phyloP scores from a whole-genome alignment of 2,797 vertebrate species.

The Girardinus metallicus region DNA sequence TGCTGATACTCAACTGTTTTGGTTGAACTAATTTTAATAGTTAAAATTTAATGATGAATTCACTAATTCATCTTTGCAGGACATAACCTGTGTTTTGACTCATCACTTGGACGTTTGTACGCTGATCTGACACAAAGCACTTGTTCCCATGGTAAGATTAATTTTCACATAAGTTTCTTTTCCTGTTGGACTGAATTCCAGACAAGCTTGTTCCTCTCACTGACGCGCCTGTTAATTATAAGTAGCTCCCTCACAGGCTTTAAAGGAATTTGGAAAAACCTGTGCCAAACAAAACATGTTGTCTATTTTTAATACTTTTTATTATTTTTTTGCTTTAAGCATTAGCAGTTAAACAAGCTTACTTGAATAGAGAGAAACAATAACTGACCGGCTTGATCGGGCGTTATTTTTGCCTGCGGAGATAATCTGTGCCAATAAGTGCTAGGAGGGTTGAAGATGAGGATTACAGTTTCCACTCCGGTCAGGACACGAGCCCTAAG shows the following conservation, averaged over 20 bases:
- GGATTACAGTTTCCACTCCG: conserved; percentile 67
- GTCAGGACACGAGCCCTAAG: conserved; percentile 23
- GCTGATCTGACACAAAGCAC: background rate
- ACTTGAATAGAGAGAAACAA: conserved; percentile 12
- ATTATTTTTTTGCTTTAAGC: background rate
- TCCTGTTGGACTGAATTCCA: background rate
- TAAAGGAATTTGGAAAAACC: no score
- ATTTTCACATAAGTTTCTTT: background rate
- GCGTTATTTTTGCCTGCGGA: conserved; percentile 45
- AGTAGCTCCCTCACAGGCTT: no score
- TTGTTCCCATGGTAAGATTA: background rate
- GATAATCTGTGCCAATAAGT: conserved; percentile 61
- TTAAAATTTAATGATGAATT: no score
- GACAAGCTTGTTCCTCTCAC: background rate
- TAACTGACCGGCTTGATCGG: conserved; percentile 38
- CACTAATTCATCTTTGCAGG: background rate
- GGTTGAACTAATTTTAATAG: background rate
- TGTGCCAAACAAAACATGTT: no score
- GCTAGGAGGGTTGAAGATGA: conserved; percentile 32
- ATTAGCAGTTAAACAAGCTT: background rate
- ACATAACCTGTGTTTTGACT: background rate
- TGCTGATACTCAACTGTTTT: background rate
- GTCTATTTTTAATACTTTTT: background rate
- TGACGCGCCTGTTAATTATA: no score
- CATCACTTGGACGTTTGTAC: background rate